Evolutionary conservation across 1,140 invertebrate genomes (phyloP), one percentile per base, ranked within the genome.

Genomic region (Heterodera schachtii): DNA sequence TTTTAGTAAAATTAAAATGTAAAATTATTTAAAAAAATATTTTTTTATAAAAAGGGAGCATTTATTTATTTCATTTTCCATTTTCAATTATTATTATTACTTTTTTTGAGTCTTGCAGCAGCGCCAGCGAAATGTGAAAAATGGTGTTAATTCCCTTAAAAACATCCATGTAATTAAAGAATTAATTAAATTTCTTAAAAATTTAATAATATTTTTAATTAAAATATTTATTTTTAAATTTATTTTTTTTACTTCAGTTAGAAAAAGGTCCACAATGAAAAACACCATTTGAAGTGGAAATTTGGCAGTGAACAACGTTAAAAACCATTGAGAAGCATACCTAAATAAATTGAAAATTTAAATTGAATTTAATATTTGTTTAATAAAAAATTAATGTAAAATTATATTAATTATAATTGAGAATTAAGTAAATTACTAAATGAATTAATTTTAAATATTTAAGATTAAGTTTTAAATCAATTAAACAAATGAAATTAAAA

Each of bases 221-320:
- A n/a, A 94, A 46, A 73, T n/a, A 78, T 16, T 11, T 52, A 52
- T 52, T 52, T 76, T 9, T 52, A 52, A 52, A 13, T 52, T 11
- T 52, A 52, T 52, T 52, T 31, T 49, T 49, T 52, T 82, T 83
- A 90, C 90, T 78, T 91, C 90, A 31, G 90, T 86, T 8, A 99
- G 92, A 90, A 98, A 98, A 52, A 99, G 93, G 90, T 99, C 97
- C 41, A 99, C 92, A 80, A 99, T 97, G 89, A 96, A 95, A 91
- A 98, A 99, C 16, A 99, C 98, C 90, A 98, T 94, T 90, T 94
- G 95, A 1, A 99, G 92, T 3, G 97, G 97, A 91, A 99, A 99
- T 90, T 98, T 94, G 19, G 97, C 96, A 3, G 97, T 99, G 91
- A 97, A 99, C 16, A 99, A 91, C 0, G 97, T 99, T 43, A 99